phyloP scores from a whole-genome alignment of 2,797 vertebrate genomes.

The Notamacropus eugenii region DNA sequence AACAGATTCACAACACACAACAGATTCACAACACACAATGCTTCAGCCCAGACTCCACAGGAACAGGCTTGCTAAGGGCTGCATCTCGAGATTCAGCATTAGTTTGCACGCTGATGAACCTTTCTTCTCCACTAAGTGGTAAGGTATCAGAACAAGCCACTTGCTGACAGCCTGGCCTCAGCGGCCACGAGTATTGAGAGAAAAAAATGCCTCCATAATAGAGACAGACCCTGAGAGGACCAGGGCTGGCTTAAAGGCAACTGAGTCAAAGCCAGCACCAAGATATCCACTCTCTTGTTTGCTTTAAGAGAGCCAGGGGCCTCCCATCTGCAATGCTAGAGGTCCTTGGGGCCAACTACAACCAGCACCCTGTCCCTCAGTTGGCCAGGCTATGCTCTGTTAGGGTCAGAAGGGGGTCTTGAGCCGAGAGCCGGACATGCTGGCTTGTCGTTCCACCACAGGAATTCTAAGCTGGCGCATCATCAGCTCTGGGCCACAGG shows the following conservation, averaged over 20 bases:
- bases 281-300: constrained; percentile 42
- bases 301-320: constrained; percentile 9
- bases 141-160: constrained; percentile 3
- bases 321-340: neutral
- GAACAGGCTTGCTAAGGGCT: neutral
- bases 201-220: constrained; percentile 39
- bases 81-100: constrained; percentile 24
- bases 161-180: neutral
- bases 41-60: neutral
- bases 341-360: neutral
- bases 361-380: neutral
- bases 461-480: neutral
- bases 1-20: neutral
- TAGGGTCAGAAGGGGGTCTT: neutral
- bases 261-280: constrained; percentile 27
- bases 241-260: constrained; percentile 10
- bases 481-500: neutral
- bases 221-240: neutral
- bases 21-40: neutral
- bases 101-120: neutral
- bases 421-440: neutral
- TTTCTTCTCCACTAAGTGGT: neutral
- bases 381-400: neutral
- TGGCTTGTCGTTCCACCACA: neutral
- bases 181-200: neutral